Percentiles rank a stretch among this genome's conserved stretches.
These are phyloP conservation scores for Nesidiocoris tenuis DNA, from an alignment of 2,888 invertebrate species.

Conservation along the genomic window DNA sequence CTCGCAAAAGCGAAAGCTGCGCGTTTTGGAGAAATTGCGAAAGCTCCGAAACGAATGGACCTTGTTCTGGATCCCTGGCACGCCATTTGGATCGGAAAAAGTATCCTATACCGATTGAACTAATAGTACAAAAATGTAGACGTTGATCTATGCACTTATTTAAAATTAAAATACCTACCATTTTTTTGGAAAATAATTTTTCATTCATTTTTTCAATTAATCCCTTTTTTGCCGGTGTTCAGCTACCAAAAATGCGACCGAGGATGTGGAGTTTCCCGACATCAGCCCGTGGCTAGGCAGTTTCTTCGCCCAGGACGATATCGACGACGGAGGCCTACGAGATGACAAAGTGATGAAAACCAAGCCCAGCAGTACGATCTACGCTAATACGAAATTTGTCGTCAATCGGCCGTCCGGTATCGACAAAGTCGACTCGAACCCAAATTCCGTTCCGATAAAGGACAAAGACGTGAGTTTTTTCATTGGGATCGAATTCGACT, in stretches of 20 bases:
- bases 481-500: too few relatives aligned
- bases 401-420: conserved; percentile 37
- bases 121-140: neutral
- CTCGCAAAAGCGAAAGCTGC: neutral
- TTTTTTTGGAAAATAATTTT: too few relatives aligned
- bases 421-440: conserved; percentile 7
- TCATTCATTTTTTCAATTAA: too few relatives aligned
- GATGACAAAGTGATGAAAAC: conserved; percentile 47
- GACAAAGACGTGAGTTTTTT: conserved; percentile 29
- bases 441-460: neutral
- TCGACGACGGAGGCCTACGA: conserved; percentile 37
- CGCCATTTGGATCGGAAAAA: neutral
- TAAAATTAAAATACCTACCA: too few relatives aligned
- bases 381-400: conserved; percentile 45
- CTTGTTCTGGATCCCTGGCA: neutral
- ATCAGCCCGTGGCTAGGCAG: conserved; percentile 42
- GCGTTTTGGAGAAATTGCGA: neutral
- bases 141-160: neutral
- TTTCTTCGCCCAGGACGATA: conserved; percentile 4
- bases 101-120: too few relatives aligned
- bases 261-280: conserved; percentile 44
- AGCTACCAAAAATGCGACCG: conserved; percentile 5
- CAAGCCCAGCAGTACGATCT: conserved; percentile 31
- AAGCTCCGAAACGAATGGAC: neutral
- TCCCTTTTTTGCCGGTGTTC: neutral